Evolutionary conservation across 2,888 invertebrate genomes (phyloP).

Genomic region (Nymphalis polychloros): DNA sequence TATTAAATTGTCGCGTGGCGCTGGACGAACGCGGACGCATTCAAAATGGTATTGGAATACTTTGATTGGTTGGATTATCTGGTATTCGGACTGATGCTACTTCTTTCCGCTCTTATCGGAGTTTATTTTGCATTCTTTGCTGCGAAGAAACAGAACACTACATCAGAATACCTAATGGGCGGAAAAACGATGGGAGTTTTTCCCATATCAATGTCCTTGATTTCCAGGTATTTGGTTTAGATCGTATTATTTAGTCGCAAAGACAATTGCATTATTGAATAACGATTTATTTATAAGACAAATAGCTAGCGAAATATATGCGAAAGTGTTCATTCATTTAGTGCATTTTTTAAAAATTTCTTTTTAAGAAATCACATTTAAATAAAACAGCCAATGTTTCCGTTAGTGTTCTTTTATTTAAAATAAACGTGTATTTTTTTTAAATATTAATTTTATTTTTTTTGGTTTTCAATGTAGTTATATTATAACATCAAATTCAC

Average conservation of each 20-base stretch:
- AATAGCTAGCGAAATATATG: constrained; percentile 3
- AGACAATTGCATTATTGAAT: neutral
- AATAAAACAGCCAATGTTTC: no score
- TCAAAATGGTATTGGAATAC: constrained; percentile 61
- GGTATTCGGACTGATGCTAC: constrained; percentile 85
- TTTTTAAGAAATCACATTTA: no score
- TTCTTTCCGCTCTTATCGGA: constrained; percentile 85
- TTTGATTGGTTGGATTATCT: constrained; percentile 85
- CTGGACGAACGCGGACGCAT: constrained; percentile 47
- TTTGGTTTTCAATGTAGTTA: no score
- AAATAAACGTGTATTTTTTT: no score
- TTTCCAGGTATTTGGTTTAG: constrained; percentile 83
- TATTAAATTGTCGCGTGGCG: constrained; percentile 30
- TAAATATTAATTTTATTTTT: no score
- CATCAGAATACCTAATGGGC: constrained; percentile 87
- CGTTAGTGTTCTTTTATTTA: no score
- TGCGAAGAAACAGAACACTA: constrained; percentile 85
- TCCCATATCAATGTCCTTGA: constrained; percentile 89
- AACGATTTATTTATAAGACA: neutral
- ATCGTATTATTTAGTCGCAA: neutral
- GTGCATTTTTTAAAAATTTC: no score
- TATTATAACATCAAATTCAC: no score
- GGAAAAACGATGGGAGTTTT: constrained; percentile 90
- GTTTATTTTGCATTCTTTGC: constrained; percentile 87
- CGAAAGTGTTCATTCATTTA: no score